Evolutionary conservation across 1,140 invertebrate species (phyloP).

Genomic region (Drosophila asahinai): DNA sequence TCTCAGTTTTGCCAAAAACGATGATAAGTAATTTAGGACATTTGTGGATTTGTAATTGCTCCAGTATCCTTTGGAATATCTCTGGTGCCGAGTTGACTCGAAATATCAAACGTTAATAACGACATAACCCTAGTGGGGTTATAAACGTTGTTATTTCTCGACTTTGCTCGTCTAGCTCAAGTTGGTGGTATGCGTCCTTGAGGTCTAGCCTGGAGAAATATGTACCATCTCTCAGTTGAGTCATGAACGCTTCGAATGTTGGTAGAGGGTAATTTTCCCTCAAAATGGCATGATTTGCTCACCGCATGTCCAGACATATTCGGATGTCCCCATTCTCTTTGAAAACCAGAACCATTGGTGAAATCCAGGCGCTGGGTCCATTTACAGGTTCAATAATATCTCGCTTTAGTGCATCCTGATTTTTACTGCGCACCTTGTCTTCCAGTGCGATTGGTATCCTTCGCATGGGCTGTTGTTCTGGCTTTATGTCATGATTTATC

Average conservation of each 20-base stretch:
- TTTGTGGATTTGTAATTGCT: too few species aligned
- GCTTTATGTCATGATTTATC: not conserved
- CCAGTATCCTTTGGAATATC: too few species aligned
- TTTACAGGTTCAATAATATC: slow-evolving; percentile 4
- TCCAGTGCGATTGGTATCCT: not conserved
- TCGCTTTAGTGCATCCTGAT: slow-evolving; percentile 4
- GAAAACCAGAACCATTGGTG: not conserved
- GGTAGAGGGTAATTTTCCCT: not conserved
- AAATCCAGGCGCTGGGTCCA: slow-evolving; percentile 1
- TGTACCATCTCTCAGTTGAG: slow-evolving; percentile 2
- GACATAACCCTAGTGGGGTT: too few species aligned
- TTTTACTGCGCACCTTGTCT: not conserved
- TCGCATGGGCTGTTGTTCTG: not conserved
- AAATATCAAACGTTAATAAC: too few species aligned
- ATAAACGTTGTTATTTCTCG: too few species aligned
- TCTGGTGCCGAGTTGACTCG: too few species aligned
- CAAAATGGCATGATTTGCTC: slow-evolving; percentile 1
- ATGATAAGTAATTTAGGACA: too few species aligned
- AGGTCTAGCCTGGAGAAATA: slow-evolving; percentile 8
- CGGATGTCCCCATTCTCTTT: not conserved
- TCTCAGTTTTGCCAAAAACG: too few species aligned
- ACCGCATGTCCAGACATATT: slow-evolving; percentile 6
- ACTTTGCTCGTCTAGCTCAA: too few species aligned
- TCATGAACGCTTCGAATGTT: not conserved
- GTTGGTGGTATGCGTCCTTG: not conserved